Conservation (phyloP, 1,140 invertebrate species). For the Callitettix versicolor region DNA sequence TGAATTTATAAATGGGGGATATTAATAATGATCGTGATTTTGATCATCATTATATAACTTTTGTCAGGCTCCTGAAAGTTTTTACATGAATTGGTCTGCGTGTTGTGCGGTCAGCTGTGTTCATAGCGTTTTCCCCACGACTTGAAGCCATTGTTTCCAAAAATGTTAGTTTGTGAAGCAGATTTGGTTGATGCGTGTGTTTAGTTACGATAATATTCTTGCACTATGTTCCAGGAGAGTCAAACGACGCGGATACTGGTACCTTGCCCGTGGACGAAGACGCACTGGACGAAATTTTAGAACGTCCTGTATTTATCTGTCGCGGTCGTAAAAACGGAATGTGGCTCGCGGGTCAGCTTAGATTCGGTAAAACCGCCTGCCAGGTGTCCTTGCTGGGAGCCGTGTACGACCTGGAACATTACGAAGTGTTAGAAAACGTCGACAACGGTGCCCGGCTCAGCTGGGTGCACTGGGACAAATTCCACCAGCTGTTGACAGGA, state of each 20-base stretch:
- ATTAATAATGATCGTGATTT: too few species aligned
- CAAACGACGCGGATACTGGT: neutral
- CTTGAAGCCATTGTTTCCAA: too few species aligned
- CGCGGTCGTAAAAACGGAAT: slow-evolving; percentile 54
- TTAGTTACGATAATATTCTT: too few species aligned
- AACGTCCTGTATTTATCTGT: slow-evolving; percentile 57
- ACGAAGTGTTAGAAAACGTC: slow-evolving; percentile 65
- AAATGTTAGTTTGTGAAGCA: too few species aligned
- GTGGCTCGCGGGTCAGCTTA: slow-evolving; percentile 55
- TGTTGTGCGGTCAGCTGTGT: too few species aligned
- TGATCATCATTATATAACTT: too few species aligned
- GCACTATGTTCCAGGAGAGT: too few species aligned
- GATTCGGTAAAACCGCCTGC: slow-evolving; percentile 37
- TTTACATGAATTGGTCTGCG: too few species aligned
- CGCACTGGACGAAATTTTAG: slow-evolving; percentile 9
- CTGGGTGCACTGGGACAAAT: slow-evolving; percentile 53
- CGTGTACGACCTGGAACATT: slow-evolving; percentile 45
- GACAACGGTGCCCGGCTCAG: slow-evolving; percentile 59
- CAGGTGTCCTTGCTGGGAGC: slow-evolving; percentile 48
- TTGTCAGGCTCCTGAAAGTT: too few species aligned
- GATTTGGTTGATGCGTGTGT: too few species aligned
- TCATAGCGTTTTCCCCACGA: too few species aligned
- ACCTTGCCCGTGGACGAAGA: slow-evolving; percentile 7
- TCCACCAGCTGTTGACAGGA: slow-evolving; percentile 39
- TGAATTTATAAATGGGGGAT: too few species aligned